Conservation (phyloP, 2,113 vertebrate species). For the Heterotis niloticus region DNA sequence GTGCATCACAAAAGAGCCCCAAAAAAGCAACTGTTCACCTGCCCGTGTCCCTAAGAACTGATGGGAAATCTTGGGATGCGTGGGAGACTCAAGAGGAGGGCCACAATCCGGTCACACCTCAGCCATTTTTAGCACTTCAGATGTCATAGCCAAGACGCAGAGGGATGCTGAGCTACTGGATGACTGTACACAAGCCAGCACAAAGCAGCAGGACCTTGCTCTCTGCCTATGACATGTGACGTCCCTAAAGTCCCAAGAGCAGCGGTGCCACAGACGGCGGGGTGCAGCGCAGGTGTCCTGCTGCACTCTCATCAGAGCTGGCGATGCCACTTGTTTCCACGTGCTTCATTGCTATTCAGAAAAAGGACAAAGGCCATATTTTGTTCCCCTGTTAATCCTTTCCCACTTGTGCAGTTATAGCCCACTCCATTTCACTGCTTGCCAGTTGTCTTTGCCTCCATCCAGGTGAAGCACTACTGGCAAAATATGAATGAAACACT, state of each 20-base stretch:
- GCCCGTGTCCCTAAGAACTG: not conserved
- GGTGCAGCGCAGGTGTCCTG: not conserved
- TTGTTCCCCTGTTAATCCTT: not conserved
- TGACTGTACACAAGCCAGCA: not conserved
- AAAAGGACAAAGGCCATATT: not conserved
- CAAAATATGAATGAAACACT: no score
- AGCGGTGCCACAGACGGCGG: not conserved
- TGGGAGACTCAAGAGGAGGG: not conserved
- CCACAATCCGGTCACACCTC: not conserved
- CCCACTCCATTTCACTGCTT: no score
- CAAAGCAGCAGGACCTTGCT: not conserved
- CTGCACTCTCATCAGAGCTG: not conserved
- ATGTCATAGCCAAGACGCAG: not conserved
- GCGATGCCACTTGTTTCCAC: not conserved
- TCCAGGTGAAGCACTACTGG: no score
- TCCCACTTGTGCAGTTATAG: not conserved
- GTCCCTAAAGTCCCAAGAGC: not conserved
- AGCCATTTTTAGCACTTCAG: constrained; percentile 10
- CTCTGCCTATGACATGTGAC: not conserved
- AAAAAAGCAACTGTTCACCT: no score
- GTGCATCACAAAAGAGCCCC: not conserved
- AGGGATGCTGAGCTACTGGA: not conserved
- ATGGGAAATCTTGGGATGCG: not conserved
- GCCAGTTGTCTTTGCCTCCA: no score
- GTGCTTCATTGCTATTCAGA: not conserved